phyloP scores from a whole-genome alignment of 2,113 vertebrate genomes.

The Pionites leucogaster region DNA sequence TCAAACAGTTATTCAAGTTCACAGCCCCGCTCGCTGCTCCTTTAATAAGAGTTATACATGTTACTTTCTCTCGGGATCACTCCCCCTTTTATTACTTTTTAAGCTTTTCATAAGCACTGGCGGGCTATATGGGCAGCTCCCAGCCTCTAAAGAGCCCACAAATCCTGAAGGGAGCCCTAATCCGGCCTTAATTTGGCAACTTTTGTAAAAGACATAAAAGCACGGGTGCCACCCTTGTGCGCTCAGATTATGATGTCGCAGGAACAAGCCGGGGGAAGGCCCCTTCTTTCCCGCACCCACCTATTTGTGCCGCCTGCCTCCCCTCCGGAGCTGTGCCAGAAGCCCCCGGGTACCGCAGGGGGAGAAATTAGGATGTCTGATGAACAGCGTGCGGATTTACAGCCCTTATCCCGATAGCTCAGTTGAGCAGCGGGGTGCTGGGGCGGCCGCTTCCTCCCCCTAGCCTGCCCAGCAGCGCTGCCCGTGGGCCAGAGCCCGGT shows the following conservation, averaged over 20 bases:
- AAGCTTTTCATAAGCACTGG: constrained; percentile 80
- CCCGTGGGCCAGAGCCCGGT: not conserved
- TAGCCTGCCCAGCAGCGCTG: not conserved
- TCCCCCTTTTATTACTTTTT: constrained; percentile 81
- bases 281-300: not conserved
- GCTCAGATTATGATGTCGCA: constrained; percentile 11
- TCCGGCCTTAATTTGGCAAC: constrained; percentile 81
- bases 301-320: not conserved
- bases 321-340: not conserved
- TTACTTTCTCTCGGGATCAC: constrained; percentile 76
- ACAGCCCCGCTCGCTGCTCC: constrained; percentile 76
- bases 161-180: constrained; percentile 73
- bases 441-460: not conserved
- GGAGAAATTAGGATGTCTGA: not conserved
- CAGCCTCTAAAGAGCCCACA: constrained; percentile 67
- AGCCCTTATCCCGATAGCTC: not conserved
- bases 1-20: constrained; percentile 86
- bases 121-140: constrained; percentile 58
- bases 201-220: constrained; percentile 81
- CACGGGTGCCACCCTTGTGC: constrained; percentile 66
- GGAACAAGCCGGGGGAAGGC: not conserved
- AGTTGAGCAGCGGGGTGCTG: not conserved
- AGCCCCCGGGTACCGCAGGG: not conserved
- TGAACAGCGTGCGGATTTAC: not conserved
- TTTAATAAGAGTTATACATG: constrained; percentile 83